Base-by-base conservation (phyloP, 2,113 vertebrate species). In the Camelus dromedarius region DNA sequence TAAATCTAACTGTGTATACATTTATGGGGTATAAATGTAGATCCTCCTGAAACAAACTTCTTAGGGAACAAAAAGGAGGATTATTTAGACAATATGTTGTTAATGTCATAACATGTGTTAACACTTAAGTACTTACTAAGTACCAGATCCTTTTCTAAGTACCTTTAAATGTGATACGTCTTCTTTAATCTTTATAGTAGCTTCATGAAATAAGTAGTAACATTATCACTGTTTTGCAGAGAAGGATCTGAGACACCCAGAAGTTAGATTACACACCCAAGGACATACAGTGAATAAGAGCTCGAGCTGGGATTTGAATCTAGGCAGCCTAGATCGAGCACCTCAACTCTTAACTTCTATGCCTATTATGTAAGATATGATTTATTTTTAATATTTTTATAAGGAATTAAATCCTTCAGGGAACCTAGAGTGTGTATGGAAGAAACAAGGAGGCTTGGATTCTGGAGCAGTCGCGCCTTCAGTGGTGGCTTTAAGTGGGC, bases 331-430 rank as follows among this genome's bases (percentile, higher is more conserved):
- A 13, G n/a, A 56, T 84, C 22, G 42, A 52, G 14, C 20, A 52
- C 15, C 18, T 70, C 26, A 4, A 46, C n/a, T 94, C 3, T 77
- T 46, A 92, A 14, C 7, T 38, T 88, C 2, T 18, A 8, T 54
- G 18, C 8, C 2, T 16, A 70, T 64, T 30, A 86, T 2, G 28
- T 73, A 56, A 52, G n/a, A 79, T 30, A 48, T 73, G 3, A 48
- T 42, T 93, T 11, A 52, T 50, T 70, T 81, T 81, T 72, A 72
- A 30, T 26, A 52, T 77, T 96, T 95, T 88, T 70, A 16, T 76
- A 89, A 52, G 26, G 26, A 89, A 30, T n/a, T 22, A 4, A 52
- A 54, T 56, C 12, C 52, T 54, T 64, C 54, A 9, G 4, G 22
- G 35, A 62, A 14, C 8, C 9, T 48, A 19, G 26, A 4, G 8